Base-by-base conservation (phyloP, 1,140 invertebrate genomes). In the Apolygus lucorum region DNA sequence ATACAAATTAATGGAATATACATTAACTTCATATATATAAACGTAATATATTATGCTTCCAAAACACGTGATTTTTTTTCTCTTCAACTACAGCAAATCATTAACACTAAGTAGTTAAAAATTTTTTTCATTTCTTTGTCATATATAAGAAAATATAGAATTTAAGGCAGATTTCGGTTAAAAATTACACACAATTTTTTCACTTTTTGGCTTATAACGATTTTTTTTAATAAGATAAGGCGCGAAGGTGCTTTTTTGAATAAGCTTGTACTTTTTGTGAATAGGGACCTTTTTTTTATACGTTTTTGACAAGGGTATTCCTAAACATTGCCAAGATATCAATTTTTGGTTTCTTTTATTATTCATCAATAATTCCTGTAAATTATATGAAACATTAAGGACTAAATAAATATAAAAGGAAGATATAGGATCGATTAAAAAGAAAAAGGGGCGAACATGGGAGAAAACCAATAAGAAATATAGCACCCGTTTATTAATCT, bases 181-280 rank as follows among this genome's bases (percentile, higher is more conserved):
- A 78, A n/a, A 81, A 80, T 83, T 81, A 84, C 81, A 85, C 82
- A 82, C 81, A 82, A 81, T 82, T 80, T n/a, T 79, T 79, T 80
- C 74, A 78, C 75, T 79, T 80, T 67, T 80, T 80, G 78, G 72
- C 76, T 74, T 72, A 71, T 73, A 77, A 72, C 68, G 63, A 73
- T 75, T 78, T 78, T 80, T 81, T 81, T 78, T 78, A 79, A 82
- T 80, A 81, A 84, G 84, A 85, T 86, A 86, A 86, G 84, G 84
- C 84, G 84, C 84, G 84, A 84, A 86, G 84, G 84, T 86, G 84
- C 84, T 85, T 85, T 72, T 72, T 71, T 82, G 84, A 86, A 83
- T 84, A 85, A 85, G 84, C 84, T 86, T 86, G 84, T 86, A 86
- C 84, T 86, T 85, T 85, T 84, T 85, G 84, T 85, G 84, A 84